Conservation (phyloP, 2,113 vertebrate species). For the Melanocharis versteri region DNA sequence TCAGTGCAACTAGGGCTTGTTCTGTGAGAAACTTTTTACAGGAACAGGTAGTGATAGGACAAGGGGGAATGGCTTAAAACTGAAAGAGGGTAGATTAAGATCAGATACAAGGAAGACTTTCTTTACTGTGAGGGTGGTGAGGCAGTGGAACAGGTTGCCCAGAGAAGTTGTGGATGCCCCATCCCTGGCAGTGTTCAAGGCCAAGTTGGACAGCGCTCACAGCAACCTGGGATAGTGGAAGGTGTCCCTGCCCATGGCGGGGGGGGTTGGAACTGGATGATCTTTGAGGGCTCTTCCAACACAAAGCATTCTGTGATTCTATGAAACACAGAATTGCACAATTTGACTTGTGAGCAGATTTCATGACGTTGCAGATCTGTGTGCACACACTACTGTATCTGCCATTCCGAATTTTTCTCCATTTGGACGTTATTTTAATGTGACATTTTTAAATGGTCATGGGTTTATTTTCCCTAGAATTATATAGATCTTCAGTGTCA, state of each 20-base stretch:
- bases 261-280: fast-evolving
- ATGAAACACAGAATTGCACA: neutral
- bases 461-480: neutral
- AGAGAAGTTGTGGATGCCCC: neutral
- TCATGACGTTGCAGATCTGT: neutral
- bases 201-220: neutral
- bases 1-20: neutral
- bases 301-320: neutral
- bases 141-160: too few relatives aligned
- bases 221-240: neutral
- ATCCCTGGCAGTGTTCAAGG: neutral
- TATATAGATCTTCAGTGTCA: neutral
- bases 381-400: neutral
- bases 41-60: neutral
- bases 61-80: neutral
- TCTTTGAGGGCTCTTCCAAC: neutral
- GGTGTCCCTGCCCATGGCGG: too few relatives aligned
- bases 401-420: neutral
- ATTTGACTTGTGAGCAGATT: neutral
- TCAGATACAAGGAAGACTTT: neutral
- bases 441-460: neutral
- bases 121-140: neutral
- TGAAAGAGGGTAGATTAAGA: neutral
- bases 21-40: neutral
- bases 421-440: neutral